Base-by-base conservation (phyloP, 2,797 vertebrate genomes). In the Sebastes nivosus region DNA sequence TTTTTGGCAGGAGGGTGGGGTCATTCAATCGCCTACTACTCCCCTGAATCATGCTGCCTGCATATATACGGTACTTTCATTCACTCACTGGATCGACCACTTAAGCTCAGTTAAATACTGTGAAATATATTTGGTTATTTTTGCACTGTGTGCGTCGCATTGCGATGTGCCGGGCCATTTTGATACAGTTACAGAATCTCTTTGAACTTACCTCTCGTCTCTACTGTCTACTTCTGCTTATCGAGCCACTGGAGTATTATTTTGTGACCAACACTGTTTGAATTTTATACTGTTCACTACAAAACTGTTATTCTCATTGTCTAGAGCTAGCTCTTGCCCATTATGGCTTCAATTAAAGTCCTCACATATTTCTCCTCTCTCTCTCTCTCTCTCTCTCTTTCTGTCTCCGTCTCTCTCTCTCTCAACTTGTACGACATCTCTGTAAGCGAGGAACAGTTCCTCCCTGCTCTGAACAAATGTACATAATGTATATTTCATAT, bases 401-500 rank as follows among this genome's bases (percentile, higher is more conserved):
- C 29, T 30, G 6, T 30, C 29, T 30, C 29, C 6, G 2, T 30
- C 6, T 30, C 6, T 30, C 70, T 52, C 5, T 77, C 67, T 85
- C 72, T 81, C 58, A 76, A 57, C 57, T 9, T 61, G 36, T 72
- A 60, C 27, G 58, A 78, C 22, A 72, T 81, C 69, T 75, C 46
- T 87, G 65, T 84, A 66, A 55, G 65, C 4, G 64, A 82, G 84
- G 77, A 85, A 54, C 7, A 8, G 32, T 72, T 84, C 65, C 38
- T 70, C 58, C 50, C 72, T 54, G 73, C 63, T 82, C 89, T 95
- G 67, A 76, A 59, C 66, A 88, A 80, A 81, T 94, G 89, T 93
- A 92, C 64, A 93, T 93, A 90, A 75, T 93, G 87, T 92, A 92
- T 90, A 92, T 91, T 92, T 89, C 59, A 84, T 80, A 74, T 80